These are phyloP conservation scores for Ceratotherium simum DNA, from an alignment of 2,113 vertebrate species.

Conservation along the genomic window DNA sequence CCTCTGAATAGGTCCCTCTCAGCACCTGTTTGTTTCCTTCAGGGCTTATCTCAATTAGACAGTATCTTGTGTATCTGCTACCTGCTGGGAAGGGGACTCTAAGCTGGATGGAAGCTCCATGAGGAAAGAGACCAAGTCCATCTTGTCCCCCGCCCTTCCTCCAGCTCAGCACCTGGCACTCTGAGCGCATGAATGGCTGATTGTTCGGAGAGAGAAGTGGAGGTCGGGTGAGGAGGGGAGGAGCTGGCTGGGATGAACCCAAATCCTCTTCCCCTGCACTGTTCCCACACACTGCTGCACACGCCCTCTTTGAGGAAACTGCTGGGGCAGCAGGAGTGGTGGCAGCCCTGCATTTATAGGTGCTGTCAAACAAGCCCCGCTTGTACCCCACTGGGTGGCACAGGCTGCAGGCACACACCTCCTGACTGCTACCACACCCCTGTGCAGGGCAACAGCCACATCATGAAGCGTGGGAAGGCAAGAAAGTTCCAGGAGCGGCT, in stretches of 20 bases:
- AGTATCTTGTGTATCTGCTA: neutral
- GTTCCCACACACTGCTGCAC: neutral
- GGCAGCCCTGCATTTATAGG: neutral
- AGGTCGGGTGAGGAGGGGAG: neutral
- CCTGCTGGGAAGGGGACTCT: neutral
- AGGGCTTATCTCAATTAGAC: neutral
- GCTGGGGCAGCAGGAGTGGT: neutral
- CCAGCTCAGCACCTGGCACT: neutral
- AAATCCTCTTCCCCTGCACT: neutral
- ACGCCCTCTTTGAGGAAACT: neutral
- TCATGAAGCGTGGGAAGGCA: constrained; percentile 52
- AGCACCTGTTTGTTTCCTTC: neutral
- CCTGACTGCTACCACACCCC: constrained; percentile 43
- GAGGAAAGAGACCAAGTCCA: neutral
- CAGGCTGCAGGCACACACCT: neutral
- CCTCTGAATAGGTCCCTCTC: neutral
- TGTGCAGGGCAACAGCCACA: neutral
- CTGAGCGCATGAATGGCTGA: neutral
- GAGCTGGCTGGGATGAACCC: neutral
- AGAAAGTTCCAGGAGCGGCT: constrained; percentile 40
- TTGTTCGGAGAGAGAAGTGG: neutral
- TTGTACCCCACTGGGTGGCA: neutral
- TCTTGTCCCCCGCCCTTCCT: neutral
- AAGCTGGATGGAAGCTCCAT: neutral
- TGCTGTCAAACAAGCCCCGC: neutral